Base-by-base conservation (phyloP, 2,888 invertebrate genomes). In the Lymantria monacha region DNA sequence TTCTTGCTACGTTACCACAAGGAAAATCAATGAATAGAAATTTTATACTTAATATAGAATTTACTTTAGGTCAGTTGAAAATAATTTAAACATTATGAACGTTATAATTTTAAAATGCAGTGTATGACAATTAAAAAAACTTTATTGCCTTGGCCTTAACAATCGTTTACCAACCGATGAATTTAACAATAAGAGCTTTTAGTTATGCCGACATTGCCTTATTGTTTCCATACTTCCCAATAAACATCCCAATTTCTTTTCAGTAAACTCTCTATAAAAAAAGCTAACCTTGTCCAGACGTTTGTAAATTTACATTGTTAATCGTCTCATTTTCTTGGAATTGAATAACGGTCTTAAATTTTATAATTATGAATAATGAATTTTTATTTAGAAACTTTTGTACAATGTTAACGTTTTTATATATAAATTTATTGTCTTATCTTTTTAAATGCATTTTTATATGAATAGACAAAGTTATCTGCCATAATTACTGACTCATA, bases 191-290 rank as follows among this genome's bases (percentile, higher is more conserved):
- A 63, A 63, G 59, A 65, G 56, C 66, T 68, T 78, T 79, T 72
- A 66, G 57, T 51, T 44, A 44, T 49, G 53, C 59, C 58, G 54
- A 43, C 48, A 43, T 53, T 38, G 22, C 52, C 38, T 66, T 60
- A 74, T 84, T 84, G 83, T 84, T 72, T 82, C 68, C 66, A 76
- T 73, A 75, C 72, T 73, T 72, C 65, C 62, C 59, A 55, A 63
- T 73, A 79, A 79, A 79, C 69, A 77, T 69, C 66, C 70, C 66
- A 66, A 74, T 73, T 70, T 75, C 74, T 75, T 72, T 77, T 75
- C 69, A 70, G 70, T 67, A 57, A 51, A 65, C 66, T 61, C 71
- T 62, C 68, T 70, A 73, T 75, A 72, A 70, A 57, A 51, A 15
- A 52, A 13, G 5, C 2, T 5, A 22, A 44, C 43, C 42, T 40